Evolutionary conservation across 2,888 invertebrate genomes (phyloP).

Genomic region (Leptarthrus brevirostris): DNA sequence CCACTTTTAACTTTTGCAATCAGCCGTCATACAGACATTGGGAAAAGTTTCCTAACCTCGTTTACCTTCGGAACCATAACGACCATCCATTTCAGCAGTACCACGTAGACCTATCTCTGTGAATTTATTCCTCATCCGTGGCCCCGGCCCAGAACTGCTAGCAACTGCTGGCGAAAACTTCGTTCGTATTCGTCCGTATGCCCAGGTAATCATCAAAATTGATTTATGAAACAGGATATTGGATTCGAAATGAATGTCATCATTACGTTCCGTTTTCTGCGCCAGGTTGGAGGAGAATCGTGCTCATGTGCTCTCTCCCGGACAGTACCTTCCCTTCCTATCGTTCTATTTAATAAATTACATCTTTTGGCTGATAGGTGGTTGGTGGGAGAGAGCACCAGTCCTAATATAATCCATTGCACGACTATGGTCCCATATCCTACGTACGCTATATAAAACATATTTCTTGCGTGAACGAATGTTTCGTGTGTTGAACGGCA

Average conservation of each 20-base stretch:
- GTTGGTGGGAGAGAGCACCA: not conserved
- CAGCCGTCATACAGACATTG: not conserved
- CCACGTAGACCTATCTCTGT: conserved; percentile 1
- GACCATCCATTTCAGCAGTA: not conserved
- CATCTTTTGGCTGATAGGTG: not conserved
- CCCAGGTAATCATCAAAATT: conserved; percentile 56
- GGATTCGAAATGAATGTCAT: conserved; percentile 57
- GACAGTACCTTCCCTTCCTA: not conserved
- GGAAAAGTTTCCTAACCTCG: conserved; percentile 9
- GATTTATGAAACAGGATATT: conserved; percentile 58
- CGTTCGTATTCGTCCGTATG: conserved; percentile 27
- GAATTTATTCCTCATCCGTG: not conserved
- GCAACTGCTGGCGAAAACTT: not conserved
- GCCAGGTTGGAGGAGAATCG: not conserved
- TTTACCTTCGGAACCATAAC: not conserved
- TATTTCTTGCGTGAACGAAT: conserved; percentile 5
- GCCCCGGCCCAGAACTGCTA: not conserved
- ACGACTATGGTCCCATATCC: not conserved
- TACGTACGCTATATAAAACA: not conserved
- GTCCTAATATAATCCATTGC: not conserved
- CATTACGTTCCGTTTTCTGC: conserved; percentile 56
- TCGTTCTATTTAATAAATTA: conserved; percentile 3
- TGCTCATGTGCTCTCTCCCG: not conserved
- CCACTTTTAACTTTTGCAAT: conserved; percentile 6
- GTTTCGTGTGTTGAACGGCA: conserved; percentile 1